These are phyloP conservation scores for Intellagama lesueurii DNA, from an alignment of 2,797 vertebrate genomes.

Conservation along the genomic window DNA sequence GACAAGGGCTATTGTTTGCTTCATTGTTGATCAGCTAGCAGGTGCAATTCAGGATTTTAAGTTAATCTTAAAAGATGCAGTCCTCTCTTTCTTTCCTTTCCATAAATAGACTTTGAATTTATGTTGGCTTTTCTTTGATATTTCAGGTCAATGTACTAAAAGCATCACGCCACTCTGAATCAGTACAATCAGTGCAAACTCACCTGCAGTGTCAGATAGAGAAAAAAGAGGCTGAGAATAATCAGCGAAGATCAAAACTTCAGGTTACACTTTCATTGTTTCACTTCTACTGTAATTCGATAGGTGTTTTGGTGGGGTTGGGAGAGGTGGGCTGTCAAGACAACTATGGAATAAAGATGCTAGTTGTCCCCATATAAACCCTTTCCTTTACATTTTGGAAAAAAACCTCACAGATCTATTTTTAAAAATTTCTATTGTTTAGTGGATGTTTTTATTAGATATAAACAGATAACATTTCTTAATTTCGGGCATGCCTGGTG, in stretches of 20 bases:
- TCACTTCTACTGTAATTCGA: slow-evolving; percentile 35
- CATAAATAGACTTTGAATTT: slow-evolving; percentile 16
- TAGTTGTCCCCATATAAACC: background rate
- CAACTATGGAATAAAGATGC: background rate
- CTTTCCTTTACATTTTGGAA: no score
- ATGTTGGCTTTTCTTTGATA: slow-evolving; percentile 42
- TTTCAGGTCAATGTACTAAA: slow-evolving; percentile 81
- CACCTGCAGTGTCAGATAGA: slow-evolving; percentile 86
- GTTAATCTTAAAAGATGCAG: background rate
- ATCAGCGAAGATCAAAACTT: slow-evolving; percentile 82
- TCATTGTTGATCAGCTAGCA: background rate
- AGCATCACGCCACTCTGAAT: slow-evolving; percentile 76
- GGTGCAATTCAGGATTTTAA: background rate
- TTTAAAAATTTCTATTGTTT: no score
- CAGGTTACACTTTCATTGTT: slow-evolving; percentile 77
- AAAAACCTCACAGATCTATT: no score
- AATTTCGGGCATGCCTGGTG: no score
- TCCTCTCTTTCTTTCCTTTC: background rate
- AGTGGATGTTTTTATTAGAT: no score
- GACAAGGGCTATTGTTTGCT: background rate
- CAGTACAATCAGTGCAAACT: slow-evolving; percentile 80
- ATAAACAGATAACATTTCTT: no score
- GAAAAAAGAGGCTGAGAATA: slow-evolving; percentile 87
- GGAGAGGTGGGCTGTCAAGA: background rate
- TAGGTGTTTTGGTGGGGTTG: background rate